Conservation (phyloP, 2,113 vertebrate species). For the Sinocyclocheilus anophthalmus region DNA sequence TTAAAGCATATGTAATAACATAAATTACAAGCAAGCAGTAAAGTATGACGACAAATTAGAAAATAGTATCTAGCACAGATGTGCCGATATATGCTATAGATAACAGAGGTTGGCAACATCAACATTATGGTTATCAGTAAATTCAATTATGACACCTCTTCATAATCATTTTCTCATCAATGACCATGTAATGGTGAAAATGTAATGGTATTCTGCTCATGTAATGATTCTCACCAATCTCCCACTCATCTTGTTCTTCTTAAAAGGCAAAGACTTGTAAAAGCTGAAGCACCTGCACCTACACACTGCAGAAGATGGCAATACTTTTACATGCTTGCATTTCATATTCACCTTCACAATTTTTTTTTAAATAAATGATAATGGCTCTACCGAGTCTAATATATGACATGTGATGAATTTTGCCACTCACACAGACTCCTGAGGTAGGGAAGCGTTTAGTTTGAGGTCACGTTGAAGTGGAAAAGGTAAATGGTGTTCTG, state of each 20-base stretch:
- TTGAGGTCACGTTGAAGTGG: constrained; percentile 58
- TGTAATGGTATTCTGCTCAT: not conserved
- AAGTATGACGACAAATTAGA: not conserved
- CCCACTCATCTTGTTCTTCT: not conserved
- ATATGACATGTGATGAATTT: constrained; percentile 37
- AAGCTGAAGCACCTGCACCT: not conserved
- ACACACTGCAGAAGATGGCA: not conserved
- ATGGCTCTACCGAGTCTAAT: not conserved
- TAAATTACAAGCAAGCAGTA: not conserved
- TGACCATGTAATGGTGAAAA: not conserved
- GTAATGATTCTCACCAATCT: not conserved
- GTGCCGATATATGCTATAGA: not conserved
- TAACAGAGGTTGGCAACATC: not conserved
- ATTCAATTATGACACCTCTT: not conserved
- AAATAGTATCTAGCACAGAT: not conserved
- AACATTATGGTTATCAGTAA: not conserved
- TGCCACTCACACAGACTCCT: constrained; percentile 58
- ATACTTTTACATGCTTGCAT: not conserved
- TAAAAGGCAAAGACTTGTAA: not conserved
- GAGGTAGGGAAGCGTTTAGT: constrained; percentile 50
- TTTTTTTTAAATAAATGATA: constrained; percentile 6
- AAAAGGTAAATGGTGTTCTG: constrained; percentile 65
- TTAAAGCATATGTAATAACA: not conserved
- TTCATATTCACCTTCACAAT: not conserved
- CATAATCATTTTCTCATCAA: not conserved